Conservation (phyloP, 2,113 vertebrate species). For the Xerus inauris region DNA sequence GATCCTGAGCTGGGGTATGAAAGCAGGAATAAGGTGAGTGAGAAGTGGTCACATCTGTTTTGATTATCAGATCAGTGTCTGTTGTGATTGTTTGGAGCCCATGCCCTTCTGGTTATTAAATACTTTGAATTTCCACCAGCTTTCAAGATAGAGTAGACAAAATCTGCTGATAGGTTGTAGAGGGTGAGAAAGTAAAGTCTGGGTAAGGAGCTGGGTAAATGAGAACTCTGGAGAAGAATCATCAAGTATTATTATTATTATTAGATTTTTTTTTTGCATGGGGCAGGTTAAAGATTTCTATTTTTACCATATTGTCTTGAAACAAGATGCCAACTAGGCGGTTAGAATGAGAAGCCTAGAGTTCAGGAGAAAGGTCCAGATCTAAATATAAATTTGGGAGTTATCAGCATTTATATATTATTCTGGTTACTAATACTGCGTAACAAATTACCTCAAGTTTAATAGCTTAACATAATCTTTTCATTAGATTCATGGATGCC, state of each 20-base stretch:
- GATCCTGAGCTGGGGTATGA: neutral
- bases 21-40: neutral
- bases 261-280: neutral
- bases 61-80: neutral
- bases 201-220: neutral
- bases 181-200: neutral
- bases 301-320: neutral
- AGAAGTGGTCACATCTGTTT: neutral
- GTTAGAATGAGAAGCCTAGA: neutral
- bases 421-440: neutral
- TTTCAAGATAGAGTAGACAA: neutral
- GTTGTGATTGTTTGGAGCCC: neutral
- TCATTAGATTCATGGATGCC: neutral
- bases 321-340: neutral
- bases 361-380: neutral
- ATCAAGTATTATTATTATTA: neutral
- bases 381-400: neutral
- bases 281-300: neutral
- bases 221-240: neutral
- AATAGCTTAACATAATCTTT: neutral
- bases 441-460: neutral
- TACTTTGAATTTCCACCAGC: neutral
- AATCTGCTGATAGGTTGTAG: neutral
- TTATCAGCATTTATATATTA: neutral
- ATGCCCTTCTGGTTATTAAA: neutral